Evolutionary conservation across 2,888 invertebrate genomes (phyloP), one percentile per base, ranked within the genome.

Genomic region (Agapetus fuscipes): DNA sequence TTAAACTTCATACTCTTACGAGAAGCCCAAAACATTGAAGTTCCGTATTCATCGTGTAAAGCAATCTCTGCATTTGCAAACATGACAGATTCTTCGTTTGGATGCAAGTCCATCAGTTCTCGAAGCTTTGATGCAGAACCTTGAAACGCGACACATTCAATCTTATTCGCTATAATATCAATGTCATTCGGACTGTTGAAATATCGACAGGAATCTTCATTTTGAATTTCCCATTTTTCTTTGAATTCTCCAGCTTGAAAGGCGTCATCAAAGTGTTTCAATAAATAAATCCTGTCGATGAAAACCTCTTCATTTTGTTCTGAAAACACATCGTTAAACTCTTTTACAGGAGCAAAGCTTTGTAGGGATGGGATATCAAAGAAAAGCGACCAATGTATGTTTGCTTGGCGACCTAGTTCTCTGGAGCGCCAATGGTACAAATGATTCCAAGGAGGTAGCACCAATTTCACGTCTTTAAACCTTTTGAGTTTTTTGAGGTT

Each of bases 1-100:
- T 83, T 81, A 58, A 95, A 97, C 50, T 87, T 73, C 90, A 97
- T 91, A 53, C 96, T 96, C 50, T 90, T 74, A 43, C 90, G 70
- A 13, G 84, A 87, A 49, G 71, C 66, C 96, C 96, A 96, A 59
- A 87, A 96, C 16, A 75, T 62, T 37, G 66, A 64, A 29, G 81
- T 80, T 1, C 95, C 95, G 62, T 87, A 96, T n/a, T 66, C 65
- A 53, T 91, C 83, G 57, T 95, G 94, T 14, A 95, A 59, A 2
- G 87, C 78, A 40, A 89, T 83, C 66, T 95, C 95, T 10, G 85
- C 89, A 56, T 84, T 83, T 45, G 80, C 72, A 52, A 87, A 72
- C 70, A 84, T 73, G 3, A 86, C 61, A 20, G 69, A 70, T 49
- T 71, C 76, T 46, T 53, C 61, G 14, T 48, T 50, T 1, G 56